Evolutionary conservation across 1,140 invertebrate species (phyloP), one percentile per base, ranked within the genome.

Genomic region (Drosophila azteca): DNA sequence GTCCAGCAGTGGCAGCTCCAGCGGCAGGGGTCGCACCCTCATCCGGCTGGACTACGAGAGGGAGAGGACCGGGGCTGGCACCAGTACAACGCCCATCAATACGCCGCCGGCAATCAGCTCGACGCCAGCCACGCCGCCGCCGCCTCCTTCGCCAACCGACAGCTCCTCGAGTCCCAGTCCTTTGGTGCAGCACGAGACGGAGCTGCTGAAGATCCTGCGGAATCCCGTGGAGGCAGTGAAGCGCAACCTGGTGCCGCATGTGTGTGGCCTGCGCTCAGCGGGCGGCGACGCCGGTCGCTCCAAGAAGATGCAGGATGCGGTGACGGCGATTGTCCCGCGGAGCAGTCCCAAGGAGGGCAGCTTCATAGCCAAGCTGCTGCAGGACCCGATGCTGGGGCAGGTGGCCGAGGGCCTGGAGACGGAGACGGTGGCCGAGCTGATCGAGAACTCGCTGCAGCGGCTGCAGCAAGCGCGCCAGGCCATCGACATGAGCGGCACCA

Each of bases 211-310:
- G 69, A 92, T 95, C 35, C 85, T 95, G 31, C 92, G 92, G 54
- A 94, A 96, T 91, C 95, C 95, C 2, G 95, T 95, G 8, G 94
- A 95, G 93, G 95, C 95, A 13, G 95, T 95, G 2, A 93, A 93
- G 80, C 92, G 94, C 59, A 95, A 95, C 87, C 91, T 95, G 67
- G 94, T 95, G 66, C 95, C 95, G 22, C 95, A 96, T 90, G 94
- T 96, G 41, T 95, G 95, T 91, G 95, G 95, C 3, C 39, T 85
- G 8, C 43, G 74, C 6, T 70, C 78, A n/a, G 45, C 62, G 2
- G 4, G 49, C 0, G 26, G 50, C 17, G 62, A 63, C 17, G 55
- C 35, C 1, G 31, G 50, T 6, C 66, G 69, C 8, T 31, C 51
- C 26, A 77, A 76, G 51, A 88, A 90, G 46, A 65, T 71, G 68